Base-by-base conservation (phyloP, 2,113 vertebrate species). In the Prinia subflava region DNA sequence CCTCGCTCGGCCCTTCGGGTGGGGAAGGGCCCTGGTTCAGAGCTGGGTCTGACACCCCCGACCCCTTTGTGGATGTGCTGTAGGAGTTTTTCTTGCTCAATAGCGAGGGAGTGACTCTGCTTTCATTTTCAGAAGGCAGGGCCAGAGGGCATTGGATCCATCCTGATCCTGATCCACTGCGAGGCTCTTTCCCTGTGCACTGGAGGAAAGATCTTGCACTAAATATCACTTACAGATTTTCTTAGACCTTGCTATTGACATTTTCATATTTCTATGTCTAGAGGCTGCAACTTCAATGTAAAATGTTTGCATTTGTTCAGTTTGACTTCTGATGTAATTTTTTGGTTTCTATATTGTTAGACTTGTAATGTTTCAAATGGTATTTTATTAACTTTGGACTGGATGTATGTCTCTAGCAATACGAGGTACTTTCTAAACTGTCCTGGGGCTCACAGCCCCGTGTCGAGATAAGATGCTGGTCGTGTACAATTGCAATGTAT, bases 341-440 rank as follows among this genome's bases (percentile, higher is more conserved):
- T 99, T 98, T 98, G 96, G 97, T 97, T 98, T 97, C 96, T 97
- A 96, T 98, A 97, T 95, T 96, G 98, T 98, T 99, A 98, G 98
- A 98, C 96, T 97, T 98, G 98, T 98, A 98, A 98, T 89, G 98
- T 98, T 98, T 97, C 94, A 97, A 98, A 95, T 90, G 95, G 98
- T 98, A 98, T 98, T 98, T 98, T 98, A 98, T 98, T 97, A 98
- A 98, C 97, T 98, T 98, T 97, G 98, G 97, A 97, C 96, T 98
- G 98, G 98, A 97, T 98, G 97, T 98, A 98, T 98, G 98, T 98
- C 97, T 96, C 98, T 99, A 99, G 98, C 98, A 99, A 99, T 99
- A 99, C 98, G 98, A 98, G 98, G 98, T 98, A 98, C 98, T 98
- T 98, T 98, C 95, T 98, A 97, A 98, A 94, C 96, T 98, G 97